These are phyloP conservation scores for Oligia latruncula DNA, from an alignment of 2,888 invertebrate genomes.

Conservation along the genomic window DNA sequence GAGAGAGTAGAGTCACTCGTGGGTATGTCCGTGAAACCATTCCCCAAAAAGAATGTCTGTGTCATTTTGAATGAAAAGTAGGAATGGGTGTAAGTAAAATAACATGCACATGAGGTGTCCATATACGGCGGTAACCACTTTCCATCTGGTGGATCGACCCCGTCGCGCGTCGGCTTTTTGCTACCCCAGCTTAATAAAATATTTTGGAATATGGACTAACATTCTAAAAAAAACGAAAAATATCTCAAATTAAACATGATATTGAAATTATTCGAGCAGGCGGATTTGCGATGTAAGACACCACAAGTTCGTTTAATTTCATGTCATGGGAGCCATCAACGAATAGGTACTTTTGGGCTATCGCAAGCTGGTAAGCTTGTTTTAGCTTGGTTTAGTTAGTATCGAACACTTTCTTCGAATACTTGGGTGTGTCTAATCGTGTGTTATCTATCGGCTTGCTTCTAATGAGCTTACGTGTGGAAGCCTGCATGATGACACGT, in stretches of 20 bases:
- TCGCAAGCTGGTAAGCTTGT: neutral
- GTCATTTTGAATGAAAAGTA: neutral
- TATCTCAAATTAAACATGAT: neutral
- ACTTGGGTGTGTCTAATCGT: neutral
- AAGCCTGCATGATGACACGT: slow-evolving; percentile 47
- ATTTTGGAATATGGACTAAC: neutral
- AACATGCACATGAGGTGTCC: neutral
- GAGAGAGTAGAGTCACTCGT: neutral
- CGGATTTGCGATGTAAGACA: slow-evolving; percentile 2
- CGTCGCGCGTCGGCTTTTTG: neutral
- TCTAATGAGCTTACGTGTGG: slow-evolving; percentile 35
- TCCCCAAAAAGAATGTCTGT: neutral
- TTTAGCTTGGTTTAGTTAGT: neutral
- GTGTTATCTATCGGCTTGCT: slow-evolving; percentile 38
- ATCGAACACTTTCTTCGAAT: slow-evolving; percentile 39
- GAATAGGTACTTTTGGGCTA: slow-evolving; percentile 13
- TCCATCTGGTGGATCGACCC: neutral
- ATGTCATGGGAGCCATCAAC: neutral
- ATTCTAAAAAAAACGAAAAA: neutral
- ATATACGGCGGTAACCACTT: neutral
- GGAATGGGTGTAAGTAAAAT: neutral
- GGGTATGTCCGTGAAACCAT: neutral
- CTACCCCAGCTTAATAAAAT: neutral
- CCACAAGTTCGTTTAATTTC: neutral
- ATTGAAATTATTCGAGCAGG: too few species aligned